phyloP scores from a whole-genome alignment of 2,888 invertebrate species.

The Alsophila aescularia region DNA sequence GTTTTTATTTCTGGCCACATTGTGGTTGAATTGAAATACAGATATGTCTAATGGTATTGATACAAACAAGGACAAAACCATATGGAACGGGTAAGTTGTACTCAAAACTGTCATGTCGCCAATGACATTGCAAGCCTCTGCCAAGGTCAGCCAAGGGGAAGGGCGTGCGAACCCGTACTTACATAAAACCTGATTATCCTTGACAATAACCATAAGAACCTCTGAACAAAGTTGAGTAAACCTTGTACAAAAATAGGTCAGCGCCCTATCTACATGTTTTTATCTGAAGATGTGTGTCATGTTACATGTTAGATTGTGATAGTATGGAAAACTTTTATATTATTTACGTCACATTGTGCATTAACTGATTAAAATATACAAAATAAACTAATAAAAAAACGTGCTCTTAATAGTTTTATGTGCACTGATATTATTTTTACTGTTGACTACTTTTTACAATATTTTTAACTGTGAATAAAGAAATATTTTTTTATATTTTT shows the following conservation, averaged over 20 bases:
- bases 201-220: constrained; percentile 32
- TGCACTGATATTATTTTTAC: too few species aligned
- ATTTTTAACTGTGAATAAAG: too few species aligned
- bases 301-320: constrained; percentile 10
- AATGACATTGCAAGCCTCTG: constrained; percentile 22
- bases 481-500: too few species aligned
- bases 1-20: too few species aligned
- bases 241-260: constrained; percentile 22
- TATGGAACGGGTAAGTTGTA: background rate
- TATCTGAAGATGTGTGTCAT: constrained; percentile 16
- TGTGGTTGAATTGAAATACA: too few species aligned
- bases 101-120: constrained; percentile 14
- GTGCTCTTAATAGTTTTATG: too few species aligned
- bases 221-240: constrained; percentile 18
- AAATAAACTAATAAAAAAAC: too few species aligned
- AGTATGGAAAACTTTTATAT: background rate
- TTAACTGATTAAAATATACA: background rate
- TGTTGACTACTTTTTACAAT: too few species aligned
- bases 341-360: background rate
- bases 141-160: constrained; percentile 50
- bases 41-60: too few species aligned
- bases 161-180: constrained; percentile 36
- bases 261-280: constrained; percentile 17
- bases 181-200: constrained; percentile 49
- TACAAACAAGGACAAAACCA: constrained; percentile 1